Percentiles rank a stretch among this genome's conserved stretches.
Conservation (phyloP, 35 echinoderm and acorn worm genomes). For the Acanthaster planci region DNA sequence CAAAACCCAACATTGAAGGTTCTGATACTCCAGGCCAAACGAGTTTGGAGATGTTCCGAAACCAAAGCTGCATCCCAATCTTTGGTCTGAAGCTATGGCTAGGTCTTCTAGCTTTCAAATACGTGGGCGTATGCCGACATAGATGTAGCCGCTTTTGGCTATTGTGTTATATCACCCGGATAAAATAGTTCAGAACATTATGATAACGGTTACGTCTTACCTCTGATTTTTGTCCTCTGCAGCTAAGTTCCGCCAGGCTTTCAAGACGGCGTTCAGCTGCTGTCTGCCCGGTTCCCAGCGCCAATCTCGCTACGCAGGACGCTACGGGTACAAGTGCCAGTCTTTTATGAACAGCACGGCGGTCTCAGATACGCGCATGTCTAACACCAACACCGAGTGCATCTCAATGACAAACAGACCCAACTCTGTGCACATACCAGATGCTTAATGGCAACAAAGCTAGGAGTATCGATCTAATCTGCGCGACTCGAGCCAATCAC, state of each 20-base stretch:
- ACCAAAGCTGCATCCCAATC: too few relatives aligned
- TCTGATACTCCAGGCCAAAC: too few relatives aligned
- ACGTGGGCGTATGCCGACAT: too few relatives aligned
- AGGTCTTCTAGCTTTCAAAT: too few relatives aligned
- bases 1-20: too few relatives aligned
- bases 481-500: neutral
- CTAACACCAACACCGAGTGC: constrained; percentile 40
- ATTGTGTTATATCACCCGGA: too few relatives aligned
- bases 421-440: neutral
- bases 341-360: constrained; percentile 34
- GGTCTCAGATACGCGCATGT: constrained; percentile 29
- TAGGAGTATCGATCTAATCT: neutral
- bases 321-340: neutral
- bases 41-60: too few relatives aligned
- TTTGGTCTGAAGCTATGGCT: too few relatives aligned
- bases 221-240: neutral
- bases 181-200: too few relatives aligned
- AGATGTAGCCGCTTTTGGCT: too few relatives aligned
- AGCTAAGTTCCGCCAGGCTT: constrained; percentile 55
- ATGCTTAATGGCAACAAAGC: neutral
- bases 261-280: constrained; percentile 52
- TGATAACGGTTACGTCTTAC: too few relatives aligned
- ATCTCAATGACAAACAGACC: constrained; percentile 30
- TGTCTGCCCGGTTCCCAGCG: neutral
- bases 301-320: neutral